Percentiles rank a stretch among this genome's conserved stretches.
These are phyloP conservation scores for Tetanocera ferruginea DNA, from an alignment of 2,888 invertebrate genomes.

Conservation along the genomic window DNA sequence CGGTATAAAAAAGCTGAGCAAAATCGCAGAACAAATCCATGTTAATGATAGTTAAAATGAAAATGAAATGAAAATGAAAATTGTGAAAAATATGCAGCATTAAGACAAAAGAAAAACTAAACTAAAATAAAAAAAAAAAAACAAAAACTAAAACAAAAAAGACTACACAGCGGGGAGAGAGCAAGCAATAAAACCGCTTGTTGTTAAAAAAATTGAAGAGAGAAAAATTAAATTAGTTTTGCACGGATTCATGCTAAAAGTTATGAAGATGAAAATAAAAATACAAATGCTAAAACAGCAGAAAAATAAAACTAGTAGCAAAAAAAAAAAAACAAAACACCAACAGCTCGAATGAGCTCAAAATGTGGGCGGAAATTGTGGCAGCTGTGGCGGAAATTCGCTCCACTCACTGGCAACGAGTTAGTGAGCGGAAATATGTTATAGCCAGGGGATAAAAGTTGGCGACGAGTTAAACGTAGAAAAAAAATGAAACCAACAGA, in stretches of 20 bases:
- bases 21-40: not conserved
- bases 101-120: not conserved
- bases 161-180: not conserved
- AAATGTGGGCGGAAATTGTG: not conserved
- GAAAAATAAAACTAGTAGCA: not conserved
- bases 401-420: too few relatives aligned
- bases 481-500: too few relatives aligned
- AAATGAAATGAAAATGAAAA: not conserved
- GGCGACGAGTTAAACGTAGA: too few relatives aligned
- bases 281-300: not conserved
- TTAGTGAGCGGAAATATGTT: too few relatives aligned
- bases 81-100: not conserved
- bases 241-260: constrained; percentile 17
- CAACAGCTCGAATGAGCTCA: not conserved
- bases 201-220: constrained; percentile 4
- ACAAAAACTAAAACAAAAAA: not conserved
- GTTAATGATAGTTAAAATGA: not conserved
- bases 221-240: constrained; percentile 28
- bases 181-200: not conserved
- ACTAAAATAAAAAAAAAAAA: not conserved
- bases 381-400: too few relatives aligned
- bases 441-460: too few relatives aligned
- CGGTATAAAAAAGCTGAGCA: not conserved
- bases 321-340: not conserved
- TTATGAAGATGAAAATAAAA: constrained; percentile 16